Base-by-base conservation (phyloP, 2,113 vertebrate genomes). In the Rhinoderma darwinii region DNA sequence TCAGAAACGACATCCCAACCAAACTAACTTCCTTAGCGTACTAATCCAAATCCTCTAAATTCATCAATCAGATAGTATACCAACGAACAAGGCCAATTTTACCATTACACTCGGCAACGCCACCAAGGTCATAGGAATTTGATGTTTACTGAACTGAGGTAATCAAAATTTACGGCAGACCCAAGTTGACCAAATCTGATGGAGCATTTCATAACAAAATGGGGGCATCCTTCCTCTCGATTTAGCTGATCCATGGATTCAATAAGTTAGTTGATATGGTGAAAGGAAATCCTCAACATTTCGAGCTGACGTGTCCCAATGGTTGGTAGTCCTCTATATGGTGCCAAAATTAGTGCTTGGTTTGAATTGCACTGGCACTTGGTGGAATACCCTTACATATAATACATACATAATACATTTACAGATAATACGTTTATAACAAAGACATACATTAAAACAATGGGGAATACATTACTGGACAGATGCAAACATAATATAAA, bases 371-470 rank as follows among this genome's bases (percentile, higher is more conserved):
- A 5, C 63, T 66, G 30, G 35, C 32, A 15, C 14, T 66, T 11
- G 4, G 63, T 32, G 14, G 18, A 37, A 35, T 18, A 17, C 5
- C 17, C 7, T 37, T 9, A 20, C 20, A 70, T 35, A n/a, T 18
- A 70, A 2, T 9, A 37, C 32, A 70, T 7, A 4, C 18, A 66
- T 32, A 30, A 68, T 2, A 68, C 30, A 35, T 6, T 18, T 18
- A 68, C 30, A 35, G 61, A 5, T 68, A 68, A 70, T 18, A 70
- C 66, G 39, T 37, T 20, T 70, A 37, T 27, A 3, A 70, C 32
- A 70, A 22, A 72, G 2, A 72, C 35, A 41, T 41, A 72, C 37
- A 72, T 39, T 72, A 72, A 70, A 72, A 72, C 68, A 72, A 25
- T 22, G 10, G 39, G 68, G 68, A 37, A 72, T 72, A 72, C 68